phyloP scores from a whole-genome alignment of 1,140 invertebrate genomes.

The Pseudomyrmex concolor region DNA sequence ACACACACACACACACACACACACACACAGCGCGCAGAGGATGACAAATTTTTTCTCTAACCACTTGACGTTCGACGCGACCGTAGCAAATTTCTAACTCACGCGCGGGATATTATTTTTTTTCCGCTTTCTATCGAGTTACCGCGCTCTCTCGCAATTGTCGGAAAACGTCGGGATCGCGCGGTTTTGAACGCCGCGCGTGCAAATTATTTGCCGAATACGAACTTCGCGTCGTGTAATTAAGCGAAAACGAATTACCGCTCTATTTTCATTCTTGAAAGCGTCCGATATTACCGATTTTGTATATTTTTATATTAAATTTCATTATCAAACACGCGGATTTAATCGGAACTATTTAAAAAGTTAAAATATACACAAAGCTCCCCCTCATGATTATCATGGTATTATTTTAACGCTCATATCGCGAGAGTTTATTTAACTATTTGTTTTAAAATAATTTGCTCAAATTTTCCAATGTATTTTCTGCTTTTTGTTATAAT shows the following conservation, averaged over 20 bases:
- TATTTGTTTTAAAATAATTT: constrained; percentile 8
- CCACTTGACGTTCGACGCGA: constrained; percentile 48
- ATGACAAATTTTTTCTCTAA: constrained; percentile 56
- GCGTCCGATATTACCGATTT: constrained; percentile 46
- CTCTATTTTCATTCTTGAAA: constrained; percentile 17
- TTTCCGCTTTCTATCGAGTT: constrained; percentile 24
- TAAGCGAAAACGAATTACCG: constrained; percentile 45
- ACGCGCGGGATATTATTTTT: constrained; percentile 47
- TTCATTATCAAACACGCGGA: neutral
- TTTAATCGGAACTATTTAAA: neutral
- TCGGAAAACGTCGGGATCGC: constrained; percentile 41
- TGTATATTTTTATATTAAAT: constrained; percentile 5
- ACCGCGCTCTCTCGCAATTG: constrained; percentile 37
- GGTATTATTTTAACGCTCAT: constrained; percentile 4
- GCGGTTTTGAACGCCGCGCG: constrained; percentile 30
- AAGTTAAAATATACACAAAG: constrained; percentile 7
- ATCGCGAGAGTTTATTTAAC: constrained; percentile 30
- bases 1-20: no score
- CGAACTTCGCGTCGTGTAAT: constrained; percentile 49
- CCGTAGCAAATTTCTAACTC: constrained; percentile 46
- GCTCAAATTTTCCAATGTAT: constrained; percentile 9
- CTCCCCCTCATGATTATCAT: neutral
- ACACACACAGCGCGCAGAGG: neutral
- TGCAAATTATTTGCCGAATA: constrained; percentile 44
- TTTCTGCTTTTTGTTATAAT: constrained; percentile 4